Percentiles rank a stretch among this genome's conserved stretches.
Conservation (phyloP, 2,113 vertebrate genomes). For the Vidua chalybeata region DNA sequence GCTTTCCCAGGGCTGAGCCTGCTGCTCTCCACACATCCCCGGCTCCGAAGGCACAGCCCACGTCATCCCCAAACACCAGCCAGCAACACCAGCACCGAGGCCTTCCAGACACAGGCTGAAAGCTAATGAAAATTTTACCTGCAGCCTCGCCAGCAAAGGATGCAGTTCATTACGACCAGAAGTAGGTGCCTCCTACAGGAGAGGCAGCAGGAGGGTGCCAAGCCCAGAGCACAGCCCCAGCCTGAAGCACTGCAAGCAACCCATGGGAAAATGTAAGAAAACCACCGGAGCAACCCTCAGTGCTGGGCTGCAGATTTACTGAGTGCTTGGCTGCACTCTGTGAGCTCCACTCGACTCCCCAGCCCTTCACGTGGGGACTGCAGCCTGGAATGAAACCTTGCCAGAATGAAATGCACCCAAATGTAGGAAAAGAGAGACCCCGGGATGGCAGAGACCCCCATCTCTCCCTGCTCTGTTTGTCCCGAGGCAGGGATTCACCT, state of each 20-base stretch:
- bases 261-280: not conserved
- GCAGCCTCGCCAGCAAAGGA: not conserved
- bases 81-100: not conserved
- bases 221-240: not conserved
- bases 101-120: not conserved
- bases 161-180: accelerated
- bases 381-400: not conserved
- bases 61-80: not conserved
- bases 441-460: not conserved
- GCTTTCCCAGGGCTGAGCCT: not conserved
- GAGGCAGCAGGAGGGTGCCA: not conserved
- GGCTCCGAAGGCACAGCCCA: not conserved
- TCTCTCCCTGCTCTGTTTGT: not conserved
- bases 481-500: not conserved
- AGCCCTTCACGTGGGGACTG: accelerated
- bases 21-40: accelerated
- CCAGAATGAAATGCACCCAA: not conserved
- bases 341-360: accelerated
- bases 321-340: accelerated
- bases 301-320: accelerated
- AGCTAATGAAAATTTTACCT: not conserved
- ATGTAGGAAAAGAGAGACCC: not conserved
- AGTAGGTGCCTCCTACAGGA: accelerated
- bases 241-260: not conserved
- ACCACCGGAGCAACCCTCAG: accelerated